Evolutionary conservation across 2,888 invertebrate genomes (phyloP), one percentile per base, ranked within the genome.

Genomic region (Lamellibrachia satsuma): DNA sequence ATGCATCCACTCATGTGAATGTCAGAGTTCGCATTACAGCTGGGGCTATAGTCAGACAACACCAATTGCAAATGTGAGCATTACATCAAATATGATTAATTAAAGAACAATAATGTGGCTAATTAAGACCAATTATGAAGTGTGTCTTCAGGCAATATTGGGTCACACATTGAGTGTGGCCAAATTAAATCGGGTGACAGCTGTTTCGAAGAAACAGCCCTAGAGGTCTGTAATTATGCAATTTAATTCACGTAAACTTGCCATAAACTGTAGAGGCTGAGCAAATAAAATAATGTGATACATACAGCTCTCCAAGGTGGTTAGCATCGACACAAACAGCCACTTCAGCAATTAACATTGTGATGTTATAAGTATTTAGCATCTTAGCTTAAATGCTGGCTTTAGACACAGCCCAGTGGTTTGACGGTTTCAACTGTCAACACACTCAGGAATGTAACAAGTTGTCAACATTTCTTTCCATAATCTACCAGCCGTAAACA

Each of bases 71-170:
- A 4, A 75, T 15, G 22, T n/a, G 22, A 75, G 75, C 75, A 75
- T 75, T 22, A 75, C 75, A 22, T 75, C 75, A 75, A 11, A 75
- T 75, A n/a, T 75, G 75, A 75, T 75, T 75, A 75, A 75, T 75
- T 75, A 75, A 75, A 75, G 15, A 75, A 75, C 75, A 75, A 75
- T 75, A 75, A 75, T 22, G 75, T 75, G 75, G 75, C 75, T n/a
- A 75, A 75, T 75, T 75, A 75, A 75, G 75, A 15, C 22, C 75
- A 75, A 75, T 75, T 75, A 75, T 6, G 75, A 22, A 11, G 15
- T 75, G 75, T 75, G 15, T 75, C 75, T 22, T 6, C 75, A 22
- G 75, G 75, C 22, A 22, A 22, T 75, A 22, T 75, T 22, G 4
- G 22, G 75, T 75, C 75, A 75, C 75, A 75, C 6, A n/a, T 75